These are phyloP conservation scores for Agrochola circellaris DNA, from an alignment of 2,888 invertebrate genomes.

Conservation along the genomic window DNA sequence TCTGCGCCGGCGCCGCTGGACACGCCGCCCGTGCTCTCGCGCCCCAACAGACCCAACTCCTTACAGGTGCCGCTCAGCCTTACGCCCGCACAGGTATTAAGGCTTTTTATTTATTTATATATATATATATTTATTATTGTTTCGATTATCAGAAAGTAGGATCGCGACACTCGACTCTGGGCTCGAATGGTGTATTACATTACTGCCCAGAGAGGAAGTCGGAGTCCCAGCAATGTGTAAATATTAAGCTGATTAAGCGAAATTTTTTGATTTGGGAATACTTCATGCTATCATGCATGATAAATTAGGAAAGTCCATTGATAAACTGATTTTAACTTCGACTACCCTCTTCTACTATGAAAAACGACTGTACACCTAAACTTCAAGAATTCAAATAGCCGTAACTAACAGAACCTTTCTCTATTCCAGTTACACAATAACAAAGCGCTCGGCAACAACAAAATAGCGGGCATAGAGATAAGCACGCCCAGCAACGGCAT, in stretches of 20 bases:
- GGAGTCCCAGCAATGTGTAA: no score
- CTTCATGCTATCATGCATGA: no score
- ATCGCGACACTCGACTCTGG: background rate
- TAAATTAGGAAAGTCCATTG: no score
- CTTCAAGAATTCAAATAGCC: background rate
- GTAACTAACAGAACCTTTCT: slow-evolving; percentile 40
- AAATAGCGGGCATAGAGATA: slow-evolving; percentile 95
- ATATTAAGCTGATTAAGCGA: background rate
- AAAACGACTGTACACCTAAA: background rate
- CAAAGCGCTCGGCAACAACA: slow-evolving; percentile 88
- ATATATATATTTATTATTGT: no score
- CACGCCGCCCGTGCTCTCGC: slow-evolving; percentile 83
- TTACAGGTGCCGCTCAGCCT: slow-evolving; percentile 92
- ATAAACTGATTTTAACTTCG: background rate
- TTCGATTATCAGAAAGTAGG: background rate
- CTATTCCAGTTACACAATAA: slow-evolving; percentile 86
- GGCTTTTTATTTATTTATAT: slow-evolving; percentile 11
- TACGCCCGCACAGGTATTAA: slow-evolving; percentile 86
- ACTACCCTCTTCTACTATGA: no score
- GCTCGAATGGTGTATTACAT: background rate
- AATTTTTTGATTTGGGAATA: no score
- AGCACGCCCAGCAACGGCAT: slow-evolving; percentile 97
- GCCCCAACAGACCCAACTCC: slow-evolving; percentile 93
- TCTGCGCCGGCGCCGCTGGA: slow-evolving; percentile 73
- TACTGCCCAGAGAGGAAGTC: no score